Percentiles rank a stretch among this genome's conserved stretches.
phyloP scores from a whole-genome alignment of 2,888 invertebrate genomes.

The Eilema griseolum region DNA sequence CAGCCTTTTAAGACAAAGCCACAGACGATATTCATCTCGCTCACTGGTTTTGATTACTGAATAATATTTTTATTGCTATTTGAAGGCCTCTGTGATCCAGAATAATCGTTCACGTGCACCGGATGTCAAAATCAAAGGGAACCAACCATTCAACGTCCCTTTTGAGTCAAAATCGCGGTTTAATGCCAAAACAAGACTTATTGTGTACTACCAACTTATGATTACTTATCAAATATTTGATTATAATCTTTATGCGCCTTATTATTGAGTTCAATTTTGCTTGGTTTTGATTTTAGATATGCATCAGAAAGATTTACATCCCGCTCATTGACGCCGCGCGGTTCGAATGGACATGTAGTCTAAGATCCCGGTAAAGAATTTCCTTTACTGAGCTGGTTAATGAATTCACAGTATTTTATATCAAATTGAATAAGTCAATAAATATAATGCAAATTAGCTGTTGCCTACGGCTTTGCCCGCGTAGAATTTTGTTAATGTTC shows the following conservation, averaged over 20 bases:
- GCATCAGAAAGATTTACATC: conserved; percentile 60
- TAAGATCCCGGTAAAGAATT: no score
- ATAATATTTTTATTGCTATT: conserved; percentile 65
- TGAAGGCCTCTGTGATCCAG: conserved; percentile 52
- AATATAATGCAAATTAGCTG: no score
- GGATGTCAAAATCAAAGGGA: conserved; percentile 78
- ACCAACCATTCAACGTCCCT: conserved; percentile 72
- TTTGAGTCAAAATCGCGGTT: conserved; percentile 73
- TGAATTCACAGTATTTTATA: no score
- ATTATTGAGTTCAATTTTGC: conserved; percentile 57
- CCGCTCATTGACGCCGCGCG: conserved; percentile 72
- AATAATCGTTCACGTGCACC: conserved; percentile 75
- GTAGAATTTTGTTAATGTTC: no score
- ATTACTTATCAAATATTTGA: conserved; percentile 24
- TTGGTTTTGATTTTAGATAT: conserved; percentile 49
- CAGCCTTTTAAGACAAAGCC: conserved; percentile 40
- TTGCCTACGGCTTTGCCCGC: no score
- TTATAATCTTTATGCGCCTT: conserved; percentile 39
- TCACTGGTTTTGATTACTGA: conserved; percentile 56
- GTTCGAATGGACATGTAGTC: conserved; percentile 39
- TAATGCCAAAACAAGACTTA: conserved; percentile 77
- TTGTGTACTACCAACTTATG: conserved; percentile 59
- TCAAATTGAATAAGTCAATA: no score
- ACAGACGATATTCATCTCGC: conserved; percentile 52
- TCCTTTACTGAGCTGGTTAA: no score